Percentiles rank a stretch among this genome's conserved stretches.
phyloP scores from a whole-genome alignment of 2,113 vertebrate genomes.

The Okapia johnstoni region DNA sequence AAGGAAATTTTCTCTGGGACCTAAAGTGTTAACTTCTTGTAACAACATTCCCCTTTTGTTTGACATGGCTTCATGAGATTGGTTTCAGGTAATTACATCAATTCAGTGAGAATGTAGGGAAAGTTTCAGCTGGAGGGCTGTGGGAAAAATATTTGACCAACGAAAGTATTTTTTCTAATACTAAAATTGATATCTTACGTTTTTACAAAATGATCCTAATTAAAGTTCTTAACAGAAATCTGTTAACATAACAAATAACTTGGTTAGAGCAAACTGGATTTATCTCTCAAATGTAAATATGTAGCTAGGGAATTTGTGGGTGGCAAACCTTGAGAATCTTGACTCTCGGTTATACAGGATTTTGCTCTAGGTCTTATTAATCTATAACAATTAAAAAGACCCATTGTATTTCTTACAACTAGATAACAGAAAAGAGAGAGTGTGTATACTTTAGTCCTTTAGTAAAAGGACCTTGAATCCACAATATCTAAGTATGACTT shows the following conservation, averaged over 20 bases:
- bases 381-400: background rate
- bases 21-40: background rate
- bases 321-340: constrained; percentile 13
- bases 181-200: background rate
- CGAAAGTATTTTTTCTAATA: background rate
- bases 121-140: background rate
- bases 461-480: background rate
- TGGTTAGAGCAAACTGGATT: constrained; percentile 18
- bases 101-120: background rate
- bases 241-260: background rate
- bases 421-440: background rate
- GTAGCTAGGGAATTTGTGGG: background rate
- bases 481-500: background rate
- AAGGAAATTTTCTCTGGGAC: background rate
- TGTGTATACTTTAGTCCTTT: background rate
- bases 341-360: background rate
- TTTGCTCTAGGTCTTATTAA: background rate
- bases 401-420: background rate
- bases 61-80: background rate
- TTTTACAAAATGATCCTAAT: background rate
- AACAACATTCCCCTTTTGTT: background rate
- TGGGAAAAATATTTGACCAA: background rate
- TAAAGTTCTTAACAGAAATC: background rate
- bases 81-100: background rate
- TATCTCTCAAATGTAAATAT: background rate